Evolutionary conservation across 2,888 invertebrate species (phyloP), one percentile per base, ranked within the genome.

Genomic region (Junonia oenone): DNA sequence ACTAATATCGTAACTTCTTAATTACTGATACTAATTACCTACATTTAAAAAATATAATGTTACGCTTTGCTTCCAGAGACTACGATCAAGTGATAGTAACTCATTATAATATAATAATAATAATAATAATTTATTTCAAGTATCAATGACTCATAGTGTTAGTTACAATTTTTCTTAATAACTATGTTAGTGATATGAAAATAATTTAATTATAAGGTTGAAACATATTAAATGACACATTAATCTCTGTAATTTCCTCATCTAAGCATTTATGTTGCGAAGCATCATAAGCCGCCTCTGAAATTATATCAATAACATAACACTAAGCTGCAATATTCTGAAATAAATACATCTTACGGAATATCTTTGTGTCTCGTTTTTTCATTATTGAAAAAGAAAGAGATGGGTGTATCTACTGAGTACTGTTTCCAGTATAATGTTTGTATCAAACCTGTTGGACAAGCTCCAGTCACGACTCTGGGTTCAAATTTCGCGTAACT

Each of bases 401-500:
- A 48, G 67, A 61, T 38, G 17, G 19, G 29, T 46, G 45, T 29
- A n/a, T 43, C 45, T 52, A 60, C 29, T 35, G 52, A 49, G 48
- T 37, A 46, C 49, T 53, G 58, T 61, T 56, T 58, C 22, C 22
- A 22, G 22, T 22, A 22, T 22, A 22, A 22, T 62, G 66, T 63
- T 65, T 66, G 68, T 67, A 63, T 65, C 65, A 71, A 79, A 84
- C 83, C 75, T 68, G 83, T 81, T 73, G 53, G 64, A 71, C 80
- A 66, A 65, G 76, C 63, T 67, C 72, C 71, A 79, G 81, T 83
- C 84, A 84, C 83, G 84, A 80, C 65, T 72, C 59, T 50, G 62
- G 78, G 73, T 72, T 83, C 82, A 71, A 72, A 78, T 83, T 83
- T 76, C 83, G 72, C 75, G 65, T 69, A 69, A 61, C 69, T 64